Evolutionary conservation across 2,888 invertebrate species (phyloP).

Genomic region (Hybos culiciformis): DNA sequence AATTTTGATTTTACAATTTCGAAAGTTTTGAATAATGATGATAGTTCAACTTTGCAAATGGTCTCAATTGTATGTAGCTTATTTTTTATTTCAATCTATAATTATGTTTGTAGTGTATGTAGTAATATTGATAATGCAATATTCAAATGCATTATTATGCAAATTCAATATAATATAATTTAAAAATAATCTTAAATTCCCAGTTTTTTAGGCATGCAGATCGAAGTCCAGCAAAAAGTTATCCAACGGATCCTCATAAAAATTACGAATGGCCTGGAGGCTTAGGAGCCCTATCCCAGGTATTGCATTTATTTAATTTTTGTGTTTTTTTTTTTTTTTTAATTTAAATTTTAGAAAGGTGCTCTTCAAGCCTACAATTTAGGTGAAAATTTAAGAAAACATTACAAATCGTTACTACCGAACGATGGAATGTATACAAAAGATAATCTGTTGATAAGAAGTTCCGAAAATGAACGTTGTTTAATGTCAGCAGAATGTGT

Average conservation of each 20-base stretch:
- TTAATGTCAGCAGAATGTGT: slow-evolving; percentile 66
- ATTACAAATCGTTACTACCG: slow-evolving; percentile 54
- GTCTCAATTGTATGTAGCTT: too few species aligned
- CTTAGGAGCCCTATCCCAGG: slow-evolving; percentile 58
- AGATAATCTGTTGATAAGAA: slow-evolving; percentile 46
- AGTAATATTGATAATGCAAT: too few species aligned
- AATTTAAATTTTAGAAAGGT: slow-evolving; percentile 46
- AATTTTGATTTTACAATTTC: too few species aligned
- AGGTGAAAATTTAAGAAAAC: slow-evolving; percentile 54
- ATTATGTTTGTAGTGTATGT: too few species aligned
- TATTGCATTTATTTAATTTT: too few species aligned
- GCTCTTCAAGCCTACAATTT: slow-evolving; percentile 59
- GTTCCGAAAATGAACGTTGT: slow-evolving; percentile 72
- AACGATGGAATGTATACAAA: slow-evolving; percentile 44
- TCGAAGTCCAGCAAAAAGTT: slow-evolving; percentile 52
- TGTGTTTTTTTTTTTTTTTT: too few species aligned
- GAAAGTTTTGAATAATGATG: too few species aligned
- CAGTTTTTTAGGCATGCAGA: slow-evolving; percentile 35
- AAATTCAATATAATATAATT: too few species aligned
- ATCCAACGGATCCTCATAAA: slow-evolving; percentile 66
- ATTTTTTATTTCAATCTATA: too few species aligned
- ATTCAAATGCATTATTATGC: too few species aligned
- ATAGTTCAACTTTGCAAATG: too few species aligned
- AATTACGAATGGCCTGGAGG: slow-evolving; percentile 71
- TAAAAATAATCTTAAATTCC: too few species aligned